Evolutionary conservation across 2,797 vertebrate genomes (phyloP).

Genomic region (Helicolenus hilgendorfi): DNA sequence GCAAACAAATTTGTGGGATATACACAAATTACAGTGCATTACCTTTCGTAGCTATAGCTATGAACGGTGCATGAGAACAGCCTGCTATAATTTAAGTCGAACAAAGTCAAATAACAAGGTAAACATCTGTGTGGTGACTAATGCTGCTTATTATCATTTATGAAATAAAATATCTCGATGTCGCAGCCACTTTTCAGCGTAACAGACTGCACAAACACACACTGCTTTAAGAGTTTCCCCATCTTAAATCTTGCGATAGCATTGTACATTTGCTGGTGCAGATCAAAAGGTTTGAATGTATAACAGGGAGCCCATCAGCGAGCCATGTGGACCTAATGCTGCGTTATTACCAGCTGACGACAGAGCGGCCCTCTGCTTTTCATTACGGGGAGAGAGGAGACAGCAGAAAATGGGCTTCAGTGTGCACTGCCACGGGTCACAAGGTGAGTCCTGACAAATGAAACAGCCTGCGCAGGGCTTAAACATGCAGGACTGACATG

Average conservation of each 20-base stretch:
- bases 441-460: slow-evolving; percentile 61
- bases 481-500: slow-evolving; percentile 24
- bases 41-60: no score
- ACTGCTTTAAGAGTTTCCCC: background rate
- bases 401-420: slow-evolving; percentile 65
- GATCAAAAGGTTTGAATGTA: slow-evolving; percentile 74
- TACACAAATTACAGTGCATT: no score
- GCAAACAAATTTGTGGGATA: no score
- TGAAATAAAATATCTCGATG: background rate
- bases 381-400: slow-evolving; percentile 71
- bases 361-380: slow-evolving; percentile 75
- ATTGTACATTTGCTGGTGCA: slow-evolving; percentile 19
- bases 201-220: background rate
- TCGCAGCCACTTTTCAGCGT: background rate
- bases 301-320: slow-evolving; percentile 54
- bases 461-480: slow-evolving; percentile 22
- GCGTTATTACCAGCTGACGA: slow-evolving; percentile 84
- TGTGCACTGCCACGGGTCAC: slow-evolving; percentile 45
- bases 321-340: slow-evolving; percentile 66
- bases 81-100: background rate
- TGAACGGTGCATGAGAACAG: no score
- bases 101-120: background rate
- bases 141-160: background rate
- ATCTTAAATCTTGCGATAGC: background rate
- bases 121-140: background rate